Evolutionary conservation across 2,113 vertebrate species (phyloP).

Genomic region (Labeo catla): DNA sequence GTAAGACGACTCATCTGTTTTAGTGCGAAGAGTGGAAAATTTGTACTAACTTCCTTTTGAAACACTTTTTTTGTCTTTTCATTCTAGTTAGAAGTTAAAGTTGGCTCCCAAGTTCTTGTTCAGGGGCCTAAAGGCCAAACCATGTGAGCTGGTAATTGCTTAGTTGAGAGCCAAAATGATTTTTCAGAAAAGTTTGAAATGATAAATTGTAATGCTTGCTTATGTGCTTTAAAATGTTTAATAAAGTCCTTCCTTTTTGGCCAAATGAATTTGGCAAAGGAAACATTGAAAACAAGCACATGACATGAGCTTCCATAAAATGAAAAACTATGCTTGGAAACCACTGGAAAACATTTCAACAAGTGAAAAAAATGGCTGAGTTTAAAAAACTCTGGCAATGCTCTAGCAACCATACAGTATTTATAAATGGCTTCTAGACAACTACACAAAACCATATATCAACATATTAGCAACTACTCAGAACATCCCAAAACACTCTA

Average conservation of each 20-base stretch:
- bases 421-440: not conserved
- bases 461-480: not conserved
- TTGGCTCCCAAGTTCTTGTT: constrained; percentile 1
- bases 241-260: not conserved
- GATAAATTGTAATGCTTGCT: not conserved
- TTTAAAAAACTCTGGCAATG: too few species aligned
- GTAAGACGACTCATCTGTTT: constrained; percentile 23
- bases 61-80: not conserved
- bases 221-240: not conserved
- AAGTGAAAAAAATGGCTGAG: not conserved
- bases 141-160: constrained; percentile 23
- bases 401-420: not conserved
- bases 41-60: constrained; percentile 15
- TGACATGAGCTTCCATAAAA: not conserved
- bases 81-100: not conserved
- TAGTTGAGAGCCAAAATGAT: constrained; percentile 12
- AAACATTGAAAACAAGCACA: not conserved
- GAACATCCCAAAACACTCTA: not conserved
- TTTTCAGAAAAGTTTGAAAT: constrained; percentile 14
- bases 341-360: not conserved
- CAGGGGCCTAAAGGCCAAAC: constrained; percentile 4
- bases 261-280: not conserved
- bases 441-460: not conserved
- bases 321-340: not conserved
- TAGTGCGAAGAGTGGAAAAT: not conserved